Conservation (phyloP, 1,140 invertebrate genomes). For the Lepidurus arcticus region DNA sequence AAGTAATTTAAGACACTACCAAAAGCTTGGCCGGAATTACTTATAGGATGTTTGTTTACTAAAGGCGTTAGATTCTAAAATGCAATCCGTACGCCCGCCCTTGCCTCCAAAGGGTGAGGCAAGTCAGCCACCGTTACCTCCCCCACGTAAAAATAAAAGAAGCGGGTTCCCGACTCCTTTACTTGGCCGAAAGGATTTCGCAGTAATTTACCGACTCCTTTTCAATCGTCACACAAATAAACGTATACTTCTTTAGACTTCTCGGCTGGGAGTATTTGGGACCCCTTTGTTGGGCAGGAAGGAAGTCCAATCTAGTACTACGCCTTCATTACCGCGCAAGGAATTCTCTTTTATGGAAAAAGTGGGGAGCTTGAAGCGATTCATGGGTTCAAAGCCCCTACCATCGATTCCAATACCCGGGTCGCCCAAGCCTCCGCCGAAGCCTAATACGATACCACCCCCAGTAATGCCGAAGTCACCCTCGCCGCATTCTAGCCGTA, state of each 20-base stretch:
- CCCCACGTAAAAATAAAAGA: constrained; percentile 62
- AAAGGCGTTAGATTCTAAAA: constrained; percentile 40
- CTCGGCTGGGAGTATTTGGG: constrained; percentile 24
- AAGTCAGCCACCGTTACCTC: constrained; percentile 65
- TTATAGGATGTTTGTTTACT: background rate
- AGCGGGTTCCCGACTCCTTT: constrained; percentile 29
- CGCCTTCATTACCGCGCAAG: constrained; percentile 40
- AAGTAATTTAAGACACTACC: constrained; percentile 48
- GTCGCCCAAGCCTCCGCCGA: constrained; percentile 28
- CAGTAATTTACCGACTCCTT: constrained; percentile 6
- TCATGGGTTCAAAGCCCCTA: constrained; percentile 49
- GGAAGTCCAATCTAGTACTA: constrained; percentile 30
- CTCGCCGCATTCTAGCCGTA: constrained; percentile 24
- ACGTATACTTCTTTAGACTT: background rate
- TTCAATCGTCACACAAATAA: too few relatives aligned
- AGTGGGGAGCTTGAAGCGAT: constrained; percentile 48
- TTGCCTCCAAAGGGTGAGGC: constrained; percentile 68
- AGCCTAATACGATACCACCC: constrained; percentile 30
- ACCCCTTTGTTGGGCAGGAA: constrained; percentile 32
- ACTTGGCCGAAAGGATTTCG: constrained; percentile 31
- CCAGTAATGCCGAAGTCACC: constrained; percentile 34
- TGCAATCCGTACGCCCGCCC: constrained; percentile 56
- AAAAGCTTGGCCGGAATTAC: background rate
- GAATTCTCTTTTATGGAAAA: constrained; percentile 45
- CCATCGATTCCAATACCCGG: constrained; percentile 44